Base-by-base conservation (phyloP, 1,140 invertebrate genomes). In the Listronotus oregonensis region DNA sequence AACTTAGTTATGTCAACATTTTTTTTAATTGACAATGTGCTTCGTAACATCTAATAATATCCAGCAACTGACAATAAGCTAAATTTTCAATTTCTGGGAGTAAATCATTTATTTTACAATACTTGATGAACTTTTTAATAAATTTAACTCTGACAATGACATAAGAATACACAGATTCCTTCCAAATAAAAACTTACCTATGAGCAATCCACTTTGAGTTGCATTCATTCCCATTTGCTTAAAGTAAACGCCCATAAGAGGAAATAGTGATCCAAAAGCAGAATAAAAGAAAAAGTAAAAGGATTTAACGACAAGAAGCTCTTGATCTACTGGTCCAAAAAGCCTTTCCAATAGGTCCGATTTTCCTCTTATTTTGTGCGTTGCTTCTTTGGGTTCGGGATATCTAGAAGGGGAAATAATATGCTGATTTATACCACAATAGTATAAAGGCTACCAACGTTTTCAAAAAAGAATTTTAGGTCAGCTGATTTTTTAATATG, bases 261-360 rank as follows among this genome's bases (percentile, higher is more conserved):
- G 97, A 77, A 99, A 99, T 0, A 99, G 84, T 0, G 95, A 98
- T 6, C 97, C 97, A 74, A 99, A 99, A 0, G 97, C 97, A 2
- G 97, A 96, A 78, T 98, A 99, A 81, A 99, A 99, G 85, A 98
- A 99, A 80, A 99, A 98, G 79, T 99, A 99, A 80, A 99, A 99
- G 1, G 92, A 91, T 79, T 97, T 97, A 52, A 96, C 94, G 5
- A 94, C 91, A 55, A 97, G 84, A 46, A 98, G 82, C 77, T 97
- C 94, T 50, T 91, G 92, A 77, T 96, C 93, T 4, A 94, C 87
- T 18, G 89, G 80, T 7, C 92, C 92, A 73, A 92, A 94, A 10
- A 95, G 81, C 73, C 91, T 85, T 79, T 95, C 93, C 58, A 96
- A 79, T 63, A 96, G 77, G 75, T 95, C 93, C 64, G 88, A 89